phyloP scores from a whole-genome alignment of 2,797 vertebrate genomes.

The Pelochelys cantorii region DNA sequence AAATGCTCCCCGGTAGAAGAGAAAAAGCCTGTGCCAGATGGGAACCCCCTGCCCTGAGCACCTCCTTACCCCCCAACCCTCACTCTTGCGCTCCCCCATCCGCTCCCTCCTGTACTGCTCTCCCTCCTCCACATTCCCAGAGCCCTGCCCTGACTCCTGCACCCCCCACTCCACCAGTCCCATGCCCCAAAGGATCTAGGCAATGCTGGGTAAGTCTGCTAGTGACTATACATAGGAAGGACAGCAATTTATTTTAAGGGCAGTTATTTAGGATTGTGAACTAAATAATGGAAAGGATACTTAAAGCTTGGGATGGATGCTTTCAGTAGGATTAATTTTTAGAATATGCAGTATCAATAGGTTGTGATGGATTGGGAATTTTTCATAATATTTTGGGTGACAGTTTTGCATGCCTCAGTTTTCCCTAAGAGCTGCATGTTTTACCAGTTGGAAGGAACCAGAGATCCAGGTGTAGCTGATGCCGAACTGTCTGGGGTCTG shows the following conservation, averaged over 20 bases:
- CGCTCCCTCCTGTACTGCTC: too few species aligned
- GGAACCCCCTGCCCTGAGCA: too few species aligned
- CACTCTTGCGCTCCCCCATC: too few species aligned
- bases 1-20: too few species aligned
- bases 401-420: neutral
- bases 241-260: constrained; percentile 27
- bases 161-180: too few species aligned
- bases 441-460: neutral
- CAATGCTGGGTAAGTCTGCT: too few species aligned
- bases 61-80: too few species aligned
- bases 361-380: neutral
- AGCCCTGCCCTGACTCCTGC: too few species aligned
- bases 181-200: too few species aligned
- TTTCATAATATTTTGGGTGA: neutral
- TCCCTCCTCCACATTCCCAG: too few species aligned
- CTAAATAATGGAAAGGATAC: neutral
- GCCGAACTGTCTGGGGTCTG: neutral
- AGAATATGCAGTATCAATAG: neutral
- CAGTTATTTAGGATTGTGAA: constrained; percentile 31
- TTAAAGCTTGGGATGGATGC: neutral
- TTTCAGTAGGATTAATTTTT: neutral
- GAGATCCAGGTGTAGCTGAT: neutral
- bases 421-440: neutral
- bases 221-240: neutral
- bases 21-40: too few species aligned